Base-by-base conservation (phyloP, 2,797 vertebrate genomes). In the Rhinoraja longicauda region DNA sequence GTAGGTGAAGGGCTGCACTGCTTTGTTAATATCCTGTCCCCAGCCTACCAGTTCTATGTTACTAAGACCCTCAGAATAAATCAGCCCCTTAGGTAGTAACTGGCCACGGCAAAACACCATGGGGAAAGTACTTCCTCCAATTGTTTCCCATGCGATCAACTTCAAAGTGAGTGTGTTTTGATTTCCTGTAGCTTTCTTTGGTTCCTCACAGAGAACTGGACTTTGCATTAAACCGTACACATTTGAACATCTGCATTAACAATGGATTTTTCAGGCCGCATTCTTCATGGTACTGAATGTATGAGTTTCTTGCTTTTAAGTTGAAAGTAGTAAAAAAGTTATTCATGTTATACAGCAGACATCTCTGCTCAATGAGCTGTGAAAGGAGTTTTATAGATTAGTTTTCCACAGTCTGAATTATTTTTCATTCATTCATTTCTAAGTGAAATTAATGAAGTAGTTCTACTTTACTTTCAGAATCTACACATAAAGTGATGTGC, bases 401-500 rank as follows among this genome's bases (percentile, higher is more conserved):
- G 19, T 36, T 88, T 62, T 32, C 57, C 57, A 32, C 29, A 86
- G 26, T n/a, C 57, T 86, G 82, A 62, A n/a, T 15, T 86, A 84
- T 64, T 62, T 62, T 86, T 86, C 70, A 73, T 72, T 91, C 24
- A 29, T 90, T 90, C 72, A 90, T 90, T 91, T 72, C 67, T 29
- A 72, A 91, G 39, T 72, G n/a, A 72, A 91, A 70, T 91, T 19
- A 73, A 73, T 73, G 67, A 73, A 36, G 15, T 73, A 29, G 36
- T 45, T 2, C 39, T 0, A 7, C 24, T 15, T 45, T 53, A 91
- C 24, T 53, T 91, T 91, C 90, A 91, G 36, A 29, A 36, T 67
- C 32, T 88, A 67, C 59, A 64, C 57, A 70, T 4, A 39, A 26
- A 72, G 8, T 72, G 67, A 73, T 12, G 5, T 39, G 67, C 53